These are phyloP conservation scores for Scotopteryx bipunctaria DNA, from an alignment of 2,888 invertebrate species.

Conservation along the genomic window DNA sequence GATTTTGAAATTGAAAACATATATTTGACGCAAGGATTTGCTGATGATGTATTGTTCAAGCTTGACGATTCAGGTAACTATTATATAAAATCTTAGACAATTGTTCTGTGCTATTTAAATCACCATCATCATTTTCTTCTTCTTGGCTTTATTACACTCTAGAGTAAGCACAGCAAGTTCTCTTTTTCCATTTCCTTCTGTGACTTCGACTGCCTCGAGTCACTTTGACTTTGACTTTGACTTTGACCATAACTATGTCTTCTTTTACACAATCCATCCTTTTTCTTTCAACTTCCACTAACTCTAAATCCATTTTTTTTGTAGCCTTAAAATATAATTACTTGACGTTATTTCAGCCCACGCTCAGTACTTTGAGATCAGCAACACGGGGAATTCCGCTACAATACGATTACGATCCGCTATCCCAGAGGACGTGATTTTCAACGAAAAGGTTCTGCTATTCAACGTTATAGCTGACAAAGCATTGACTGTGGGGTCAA, in stretches of 20 bases:
- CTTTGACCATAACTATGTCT: too few species aligned
- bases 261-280: too few species aligned
- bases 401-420: constrained; percentile 40
- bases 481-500: constrained; percentile 55
- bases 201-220: too few species aligned
- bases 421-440: constrained; percentile 63
- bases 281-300: too few species aligned
- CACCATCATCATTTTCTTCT: too few species aligned
- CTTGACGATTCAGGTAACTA: constrained; percentile 57
- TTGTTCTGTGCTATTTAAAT: too few species aligned
- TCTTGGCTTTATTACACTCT: too few species aligned
- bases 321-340: not conserved
- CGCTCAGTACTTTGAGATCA: constrained; percentile 52
- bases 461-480: constrained; percentile 61
- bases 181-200: too few species aligned
- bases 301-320: too few species aligned
- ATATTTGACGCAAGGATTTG: constrained; percentile 58
- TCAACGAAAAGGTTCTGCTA: constrained; percentile 57
- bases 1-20: constrained; percentile 50
- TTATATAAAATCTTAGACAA: not conserved
- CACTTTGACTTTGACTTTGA: too few species aligned
- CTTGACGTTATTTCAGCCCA: constrained; percentile 46
- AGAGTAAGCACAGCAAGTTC: too few species aligned
- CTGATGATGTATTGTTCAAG: constrained; percentile 50
- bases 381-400: constrained; percentile 40